Percentiles rank a stretch among this genome's conserved stretches.
These are phyloP conservation scores for Cisticola juncidis DNA, from an alignment of 2,113 vertebrate species.

Conservation along the genomic window DNA sequence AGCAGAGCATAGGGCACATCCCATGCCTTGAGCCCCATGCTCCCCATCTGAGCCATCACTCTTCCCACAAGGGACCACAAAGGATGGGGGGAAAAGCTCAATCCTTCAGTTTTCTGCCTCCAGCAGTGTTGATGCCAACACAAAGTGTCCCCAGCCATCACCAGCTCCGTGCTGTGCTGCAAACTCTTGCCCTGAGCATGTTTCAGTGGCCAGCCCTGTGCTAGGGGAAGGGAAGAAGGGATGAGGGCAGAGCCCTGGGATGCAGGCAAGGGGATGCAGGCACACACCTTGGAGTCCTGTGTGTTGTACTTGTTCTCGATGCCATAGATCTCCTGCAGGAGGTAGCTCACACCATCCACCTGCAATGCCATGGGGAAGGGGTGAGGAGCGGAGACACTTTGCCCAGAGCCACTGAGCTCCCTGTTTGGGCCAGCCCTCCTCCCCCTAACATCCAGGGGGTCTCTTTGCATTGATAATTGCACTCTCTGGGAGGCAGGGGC, in stretches of 20 bases:
- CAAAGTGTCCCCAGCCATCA: not conserved
- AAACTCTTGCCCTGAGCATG: not conserved
- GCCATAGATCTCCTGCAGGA: slow-evolving; percentile 98
- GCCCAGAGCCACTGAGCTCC: not conserved
- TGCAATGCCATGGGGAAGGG: slow-evolving; percentile 19
- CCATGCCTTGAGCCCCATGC: accelerated
- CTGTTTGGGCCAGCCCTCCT: not conserved
- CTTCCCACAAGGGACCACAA: not conserved
- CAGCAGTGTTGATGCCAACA: not conserved
- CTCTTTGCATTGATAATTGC: not conserved
- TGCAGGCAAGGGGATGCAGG: not conserved
- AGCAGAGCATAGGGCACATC: not conserved
- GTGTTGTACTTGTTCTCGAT: slow-evolving; percentile 99
- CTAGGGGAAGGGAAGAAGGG: not conserved
- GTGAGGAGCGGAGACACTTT: not conserved
- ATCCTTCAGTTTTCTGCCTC: not conserved
- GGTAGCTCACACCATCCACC: slow-evolving; percentile 98
- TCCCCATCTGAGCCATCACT: not conserved
- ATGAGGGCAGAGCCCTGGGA: not conserved
- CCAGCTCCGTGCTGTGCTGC: not conserved
- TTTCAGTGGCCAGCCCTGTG: not conserved
- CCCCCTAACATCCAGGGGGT: accelerated
- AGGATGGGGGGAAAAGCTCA: not conserved
- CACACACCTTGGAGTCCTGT: slow-evolving; percentile 88
- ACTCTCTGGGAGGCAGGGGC: not conserved